Evolutionary conservation across 2,113 vertebrate genomes (phyloP).

Genomic region (Haliaeetus leucogaster): DNA sequence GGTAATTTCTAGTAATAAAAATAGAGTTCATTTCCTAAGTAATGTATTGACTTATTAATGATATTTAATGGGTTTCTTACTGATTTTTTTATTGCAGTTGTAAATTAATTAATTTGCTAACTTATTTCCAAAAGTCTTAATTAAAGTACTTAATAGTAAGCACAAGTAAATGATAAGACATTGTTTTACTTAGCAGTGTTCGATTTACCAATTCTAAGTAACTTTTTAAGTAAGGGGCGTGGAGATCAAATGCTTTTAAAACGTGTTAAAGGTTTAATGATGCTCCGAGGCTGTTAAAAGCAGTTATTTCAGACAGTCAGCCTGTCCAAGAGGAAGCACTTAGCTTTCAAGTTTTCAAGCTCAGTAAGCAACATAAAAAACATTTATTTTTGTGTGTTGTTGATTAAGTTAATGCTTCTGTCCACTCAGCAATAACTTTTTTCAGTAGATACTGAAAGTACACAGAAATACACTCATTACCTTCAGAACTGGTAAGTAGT

Average conservation of each 20-base stretch:
- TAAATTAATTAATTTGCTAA: slow-evolving; percentile 73
- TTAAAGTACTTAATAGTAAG: slow-evolving; percentile 56
- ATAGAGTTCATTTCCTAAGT: slow-evolving; percentile 70
- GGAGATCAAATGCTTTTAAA: slow-evolving; percentile 28
- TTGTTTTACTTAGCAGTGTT: slow-evolving; percentile 39
- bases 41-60: slow-evolving; percentile 79
- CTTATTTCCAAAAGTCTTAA: slow-evolving; percentile 69
- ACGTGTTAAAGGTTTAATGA: slow-evolving; percentile 3
- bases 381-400: not conserved
- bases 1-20: slow-evolving; percentile 75
- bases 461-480: not conserved
- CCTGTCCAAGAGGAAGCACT: slow-evolving; percentile 23
- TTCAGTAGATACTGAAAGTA: not conserved
- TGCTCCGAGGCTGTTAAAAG: slow-evolving; percentile 6
- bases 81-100: slow-evolving; percentile 70
- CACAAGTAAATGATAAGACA: slow-evolving; percentile 10
- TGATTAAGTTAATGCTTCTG: slow-evolving; percentile 19
- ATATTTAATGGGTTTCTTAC: slow-evolving; percentile 70
- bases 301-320: slow-evolving; percentile 17
- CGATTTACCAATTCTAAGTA: not conserved
- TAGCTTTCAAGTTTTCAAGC: slow-evolving; percentile 49
- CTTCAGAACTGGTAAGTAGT: not conserved
- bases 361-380: slow-evolving; percentile 37
- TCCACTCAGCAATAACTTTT: slow-evolving; percentile 37
- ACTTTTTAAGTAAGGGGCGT: not conserved